These are phyloP conservation scores for Nudaria mundana DNA, from an alignment of 2,888 invertebrate species.

Conservation along the genomic window DNA sequence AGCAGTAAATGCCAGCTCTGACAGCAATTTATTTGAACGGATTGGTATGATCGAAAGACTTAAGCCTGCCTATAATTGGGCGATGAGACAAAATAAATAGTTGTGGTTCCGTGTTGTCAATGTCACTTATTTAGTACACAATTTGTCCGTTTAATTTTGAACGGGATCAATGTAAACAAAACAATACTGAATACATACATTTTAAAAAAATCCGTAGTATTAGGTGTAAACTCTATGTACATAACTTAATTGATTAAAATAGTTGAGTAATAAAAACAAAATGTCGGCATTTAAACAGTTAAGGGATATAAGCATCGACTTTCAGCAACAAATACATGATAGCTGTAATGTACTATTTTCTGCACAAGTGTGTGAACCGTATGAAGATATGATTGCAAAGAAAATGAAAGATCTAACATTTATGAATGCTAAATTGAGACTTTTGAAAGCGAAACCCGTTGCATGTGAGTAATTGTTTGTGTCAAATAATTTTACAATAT, in stretches of 20 bases:
- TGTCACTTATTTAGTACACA: neutral
- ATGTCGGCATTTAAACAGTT: slow-evolving; percentile 59
- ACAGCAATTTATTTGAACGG: too few species aligned
- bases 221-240: too few species aligned
- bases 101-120: neutral
- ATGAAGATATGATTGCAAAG: slow-evolving; percentile 51
- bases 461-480: slow-evolving; percentile 58
- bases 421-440: slow-evolving; percentile 55
- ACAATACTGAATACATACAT: too few species aligned
- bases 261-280: neutral
- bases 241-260: too few species aligned
- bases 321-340: slow-evolving; percentile 47
- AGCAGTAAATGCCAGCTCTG: too few species aligned
- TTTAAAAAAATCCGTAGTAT: too few species aligned
- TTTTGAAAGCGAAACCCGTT: slow-evolving; percentile 53
- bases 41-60: too few species aligned
- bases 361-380: slow-evolving; percentile 43
- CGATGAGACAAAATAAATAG: too few species aligned
- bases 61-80: too few species aligned
- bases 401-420: slow-evolving; percentile 51
- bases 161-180: too few species aligned
- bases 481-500: too few species aligned
- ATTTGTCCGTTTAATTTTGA: too few species aligned
- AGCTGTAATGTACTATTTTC: slow-evolving; percentile 44
- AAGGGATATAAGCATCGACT: slow-evolving; percentile 49